phyloP scores from a whole-genome alignment of 2,113 vertebrate genomes.

The Cyprinodon brontotheroides region DNA sequence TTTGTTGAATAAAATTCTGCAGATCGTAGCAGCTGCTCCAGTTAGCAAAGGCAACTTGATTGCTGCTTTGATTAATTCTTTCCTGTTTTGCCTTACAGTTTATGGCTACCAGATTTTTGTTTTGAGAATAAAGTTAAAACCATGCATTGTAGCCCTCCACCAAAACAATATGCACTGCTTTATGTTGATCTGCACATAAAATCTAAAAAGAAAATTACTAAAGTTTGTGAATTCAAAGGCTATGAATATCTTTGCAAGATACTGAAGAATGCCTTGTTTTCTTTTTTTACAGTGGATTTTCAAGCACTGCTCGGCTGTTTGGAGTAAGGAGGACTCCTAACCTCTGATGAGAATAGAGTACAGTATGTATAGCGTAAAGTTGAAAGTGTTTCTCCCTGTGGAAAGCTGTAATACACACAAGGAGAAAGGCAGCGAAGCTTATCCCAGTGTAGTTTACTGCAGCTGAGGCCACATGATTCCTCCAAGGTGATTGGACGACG shows the following conservation, averaged over 20 bases:
- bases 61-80: background rate
- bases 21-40: background rate
- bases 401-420: constrained; percentile 28
- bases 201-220: too few species aligned
- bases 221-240: background rate
- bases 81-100: background rate
- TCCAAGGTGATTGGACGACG: constrained; percentile 60
- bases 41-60: background rate
- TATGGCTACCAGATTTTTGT: background rate
- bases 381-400: constrained; percentile 24
- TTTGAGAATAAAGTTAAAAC: background rate
- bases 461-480: constrained; percentile 42
- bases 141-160: background rate
- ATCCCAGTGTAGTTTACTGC: constrained; percentile 61
- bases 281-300: background rate
- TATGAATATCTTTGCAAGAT: background rate
- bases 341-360: background rate
- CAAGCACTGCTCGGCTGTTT: background rate
- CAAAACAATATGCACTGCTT: too few species aligned
- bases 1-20: too few species aligned
- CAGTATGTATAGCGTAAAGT: constrained; percentile 21
- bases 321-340: constrained; percentile 6
- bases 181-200: too few species aligned
- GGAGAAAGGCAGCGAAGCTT: constrained; percentile 44
- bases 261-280: background rate